Conservation (phyloP, 2,113 vertebrate species). For the Podocnemis expansa region DNA sequence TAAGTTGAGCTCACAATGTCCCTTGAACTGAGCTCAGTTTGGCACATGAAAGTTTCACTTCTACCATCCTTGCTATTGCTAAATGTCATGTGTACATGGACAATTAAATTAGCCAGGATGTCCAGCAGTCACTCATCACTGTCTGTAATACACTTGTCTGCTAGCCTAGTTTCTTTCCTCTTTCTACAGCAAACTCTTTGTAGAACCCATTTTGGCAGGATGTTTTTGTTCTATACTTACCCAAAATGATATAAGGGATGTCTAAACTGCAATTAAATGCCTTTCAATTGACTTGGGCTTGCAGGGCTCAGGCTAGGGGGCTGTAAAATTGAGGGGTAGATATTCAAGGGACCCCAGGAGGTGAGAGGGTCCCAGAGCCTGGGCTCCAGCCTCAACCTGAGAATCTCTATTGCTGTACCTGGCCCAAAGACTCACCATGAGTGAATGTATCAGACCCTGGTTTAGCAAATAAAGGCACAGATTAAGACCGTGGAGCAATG, state of each 20-base stretch:
- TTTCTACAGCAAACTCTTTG: rapidly evolving
- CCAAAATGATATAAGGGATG: background rate
- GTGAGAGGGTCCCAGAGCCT: background rate
- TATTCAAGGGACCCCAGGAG: background rate
- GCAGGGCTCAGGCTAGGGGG: background rate
- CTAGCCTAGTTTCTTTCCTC: background rate
- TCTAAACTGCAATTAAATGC: background rate
- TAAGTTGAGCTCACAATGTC: background rate
- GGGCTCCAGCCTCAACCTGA: background rate
- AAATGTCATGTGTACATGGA: background rate
- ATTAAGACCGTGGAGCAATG: background rate
- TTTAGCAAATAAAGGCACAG: too few relatives aligned
- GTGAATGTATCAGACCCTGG: background rate
- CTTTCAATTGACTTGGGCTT: background rate
- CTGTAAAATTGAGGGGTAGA: background rate
- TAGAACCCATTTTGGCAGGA: background rate
- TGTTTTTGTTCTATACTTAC: background rate
- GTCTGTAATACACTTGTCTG: background rate
- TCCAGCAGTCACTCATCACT: background rate
- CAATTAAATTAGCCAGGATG: background rate
- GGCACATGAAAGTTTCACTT: background rate
- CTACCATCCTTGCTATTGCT: background rate
- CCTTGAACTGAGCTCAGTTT: background rate
- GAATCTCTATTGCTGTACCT: background rate
- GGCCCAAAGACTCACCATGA: background rate